A percentile compares a stretch with the other conserved stretches of the same genome.
Conservation (phyloP, 2,113 vertebrate species). For the Istiophorus platypterus region DNA sequence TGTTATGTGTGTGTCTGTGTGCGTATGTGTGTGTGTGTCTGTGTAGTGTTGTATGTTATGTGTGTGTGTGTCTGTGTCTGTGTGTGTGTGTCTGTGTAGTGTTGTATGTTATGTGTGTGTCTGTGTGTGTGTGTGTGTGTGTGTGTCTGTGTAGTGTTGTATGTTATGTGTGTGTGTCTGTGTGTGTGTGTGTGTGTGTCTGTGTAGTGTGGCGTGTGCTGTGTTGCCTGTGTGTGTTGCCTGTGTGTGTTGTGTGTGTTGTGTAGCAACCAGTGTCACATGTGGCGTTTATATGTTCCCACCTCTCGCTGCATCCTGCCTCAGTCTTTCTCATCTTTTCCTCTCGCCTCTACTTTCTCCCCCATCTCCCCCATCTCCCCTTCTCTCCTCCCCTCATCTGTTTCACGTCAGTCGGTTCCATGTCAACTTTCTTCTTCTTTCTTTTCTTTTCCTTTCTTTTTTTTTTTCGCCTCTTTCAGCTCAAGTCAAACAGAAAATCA, state of each 20-base stretch:
- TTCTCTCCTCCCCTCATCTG: neutral
- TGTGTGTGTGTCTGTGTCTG: too few relatives aligned
- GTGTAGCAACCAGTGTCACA: constrained; percentile 2
- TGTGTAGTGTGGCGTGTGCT: too few relatives aligned
- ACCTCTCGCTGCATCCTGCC: constrained; percentile 18
- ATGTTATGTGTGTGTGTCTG: too few relatives aligned
- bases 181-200: too few relatives aligned
- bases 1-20: too few relatives aligned
- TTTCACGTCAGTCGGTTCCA: neutral
- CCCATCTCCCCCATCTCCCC: neutral
- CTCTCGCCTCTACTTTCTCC: neutral
- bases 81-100: too few relatives aligned
- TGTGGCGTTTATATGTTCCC: constrained; percentile 31
- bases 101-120: too few relatives aligned
- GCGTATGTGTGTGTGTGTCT: too few relatives aligned
- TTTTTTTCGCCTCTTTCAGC: constrained; percentile 26
- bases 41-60: too few relatives aligned
- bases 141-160: too few relatives aligned
- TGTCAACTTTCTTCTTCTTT: neutral
- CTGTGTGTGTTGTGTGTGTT: constrained; percentile 5
- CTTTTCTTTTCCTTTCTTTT: constrained; percentile 23
- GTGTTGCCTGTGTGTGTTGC: too few relatives aligned
- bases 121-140: too few relatives aligned
- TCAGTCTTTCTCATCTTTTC: neutral
- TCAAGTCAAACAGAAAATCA: constrained; percentile 48